These are phyloP conservation scores for Norana najaformis DNA, from an alignment of 2,888 invertebrate genomes.

Conservation along the genomic window DNA sequence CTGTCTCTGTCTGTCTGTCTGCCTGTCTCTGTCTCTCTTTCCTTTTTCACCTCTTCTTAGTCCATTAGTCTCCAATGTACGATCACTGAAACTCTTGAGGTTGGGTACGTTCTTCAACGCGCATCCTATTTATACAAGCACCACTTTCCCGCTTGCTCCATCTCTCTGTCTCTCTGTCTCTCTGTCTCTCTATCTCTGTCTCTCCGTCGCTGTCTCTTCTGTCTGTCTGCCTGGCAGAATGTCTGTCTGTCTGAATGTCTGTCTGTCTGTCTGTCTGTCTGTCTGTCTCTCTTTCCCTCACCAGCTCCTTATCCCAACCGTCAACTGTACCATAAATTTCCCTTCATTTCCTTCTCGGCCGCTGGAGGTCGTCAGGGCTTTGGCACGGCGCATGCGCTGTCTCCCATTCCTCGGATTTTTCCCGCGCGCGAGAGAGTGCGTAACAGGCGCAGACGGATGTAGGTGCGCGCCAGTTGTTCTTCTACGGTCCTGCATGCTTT, in stretches of 20 bases:
- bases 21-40: background rate
- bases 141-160: background rate
- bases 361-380: background rate
- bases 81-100: background rate
- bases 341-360: slow-evolving; percentile 4
- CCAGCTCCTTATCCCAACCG: background rate
- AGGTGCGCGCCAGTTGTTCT: background rate
- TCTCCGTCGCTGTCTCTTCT: too few relatives aligned
- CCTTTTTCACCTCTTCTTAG: background rate
- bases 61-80: background rate
- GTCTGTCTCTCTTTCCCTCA: background rate
- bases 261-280: too few relatives aligned
- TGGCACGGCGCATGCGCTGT: background rate
- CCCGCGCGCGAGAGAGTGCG: background rate
- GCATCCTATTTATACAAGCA: background rate
- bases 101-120: background rate
- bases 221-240: too few relatives aligned
- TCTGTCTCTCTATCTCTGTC: too few relatives aligned
- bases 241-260: too few relatives aligned
- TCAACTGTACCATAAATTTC: background rate
- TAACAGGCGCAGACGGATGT: background rate
- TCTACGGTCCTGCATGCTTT: background rate
- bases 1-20: background rate
- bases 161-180: background rate
- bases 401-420: background rate